Base-by-base conservation (phyloP, 2,113 vertebrate genomes). In the Arothron firmamentum region DNA sequence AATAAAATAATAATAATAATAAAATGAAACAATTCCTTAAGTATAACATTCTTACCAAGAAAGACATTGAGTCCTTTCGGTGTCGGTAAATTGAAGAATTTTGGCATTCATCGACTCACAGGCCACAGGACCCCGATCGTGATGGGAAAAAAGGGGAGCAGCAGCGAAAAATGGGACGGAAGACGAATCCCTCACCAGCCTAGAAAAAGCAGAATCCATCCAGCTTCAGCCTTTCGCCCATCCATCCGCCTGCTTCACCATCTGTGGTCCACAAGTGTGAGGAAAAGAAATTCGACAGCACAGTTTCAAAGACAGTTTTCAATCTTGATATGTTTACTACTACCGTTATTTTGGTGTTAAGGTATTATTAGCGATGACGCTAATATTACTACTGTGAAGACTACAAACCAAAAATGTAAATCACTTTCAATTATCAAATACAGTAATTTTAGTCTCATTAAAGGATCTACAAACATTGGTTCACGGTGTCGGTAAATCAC, bases 11-110 rank as follows among this genome's bases (percentile, higher is more conserved):
- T 2, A 15, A 15, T 16, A 45, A 48, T 18, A 9, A 48, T 9
- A 8, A 9, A 2, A 49, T 17, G 49, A 10, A 21, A 71, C 19
- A 41, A 31, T n/a, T 66, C 50, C 0, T 19, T 34, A 57, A 41
- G 56, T 53, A n/a, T 64, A 49, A 48, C 52, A 15, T 47, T 25
- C 89, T 90, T 87, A 92, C 91, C 90, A 92, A 81, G 88, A 91
- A 92, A 85, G 91, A 92, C 91, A 92, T 92, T 82, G 87, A 85
- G 84, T 87, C 82, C 82, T 82, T 80, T 75, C 74, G 69, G 80
- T 45, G 79, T 58, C 20, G 52, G 56, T 50, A 50, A 28, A 66
- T 72, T 61, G 65, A 70, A 52, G 70, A 59, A 51, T 56, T 58
- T 31, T 64, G 65, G 74, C 80, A 85, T 88, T 88, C 81, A 88